Evolutionary conservation across 2,797 vertebrate species (phyloP), one percentile per base, ranked within the genome.

Genomic region (Enteromius anoplus): DNA sequence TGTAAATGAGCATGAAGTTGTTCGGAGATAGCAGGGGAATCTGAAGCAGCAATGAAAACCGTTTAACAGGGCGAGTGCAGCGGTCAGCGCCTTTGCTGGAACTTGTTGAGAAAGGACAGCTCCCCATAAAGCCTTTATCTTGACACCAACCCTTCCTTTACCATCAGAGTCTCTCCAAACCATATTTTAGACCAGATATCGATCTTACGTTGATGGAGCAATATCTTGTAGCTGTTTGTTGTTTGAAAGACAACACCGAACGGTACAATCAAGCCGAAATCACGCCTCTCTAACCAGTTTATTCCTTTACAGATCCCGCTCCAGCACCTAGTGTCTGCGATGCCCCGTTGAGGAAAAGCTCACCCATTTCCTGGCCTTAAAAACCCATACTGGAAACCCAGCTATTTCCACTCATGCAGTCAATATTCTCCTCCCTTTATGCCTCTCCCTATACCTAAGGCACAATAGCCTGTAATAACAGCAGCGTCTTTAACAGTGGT

Each of bases 1-100:
- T 95, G 92, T 91, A 94, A 95, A 94, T 94, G 91, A 94, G 90
- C 89, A 86, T 42, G 71, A 60, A 75, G 62, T 65, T 32, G 7
- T 53, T 49, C 12, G 62, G 45, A 45, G 66, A 65, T 62, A 68
- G 78, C 72, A 23, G 60, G 65, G 53, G 77, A 84, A 85, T 86
- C 80, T 72, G 82, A 75, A 78, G 64, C 26, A 60, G 72, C 37
- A 42, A 37, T 37, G 40, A 60, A 49, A 73, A 42, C 26, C 47
- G 2, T 75, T 82, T 66, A 79, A 75, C 75, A 72, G 49, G 49
- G 42, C 51, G 12, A 34, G 53, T 32, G 37, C 58, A 66, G 55
- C 4, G 21, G 65, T 68, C 58, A 69, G 51, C 2, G n/a, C 23
- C 58, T 51, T 75, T 68, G 26, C 40, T 72, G 58, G 32, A 62